Evolutionary conservation across 2,888 invertebrate genomes (phyloP).

Genomic region (Mimumesa dahlbomi): DNA sequence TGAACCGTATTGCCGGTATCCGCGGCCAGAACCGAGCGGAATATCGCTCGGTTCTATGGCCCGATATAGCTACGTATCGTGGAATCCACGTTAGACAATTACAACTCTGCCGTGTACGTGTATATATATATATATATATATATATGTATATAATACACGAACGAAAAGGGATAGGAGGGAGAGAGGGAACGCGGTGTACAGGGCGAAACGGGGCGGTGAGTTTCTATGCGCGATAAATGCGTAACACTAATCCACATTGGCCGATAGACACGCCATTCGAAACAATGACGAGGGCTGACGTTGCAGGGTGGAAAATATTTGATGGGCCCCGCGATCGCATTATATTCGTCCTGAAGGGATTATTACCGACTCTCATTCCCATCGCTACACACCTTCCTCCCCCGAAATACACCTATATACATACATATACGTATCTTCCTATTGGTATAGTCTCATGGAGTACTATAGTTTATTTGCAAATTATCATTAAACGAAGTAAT

Average conservation of each 20-base stretch:
- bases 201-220: constrained; percentile 17
- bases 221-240: constrained; percentile 49
- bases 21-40: constrained; percentile 41
- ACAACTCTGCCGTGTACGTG: constrained; percentile 10
- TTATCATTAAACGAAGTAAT: constrained; percentile 6
- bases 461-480: constrained; percentile 24
- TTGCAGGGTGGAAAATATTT: constrained; percentile 44
- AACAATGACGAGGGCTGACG: constrained; percentile 9
- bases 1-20: constrained; percentile 63
- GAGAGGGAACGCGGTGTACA: too few relatives aligned
- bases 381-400: too few relatives aligned
- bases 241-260: constrained; percentile 46
- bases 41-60: constrained; percentile 46
- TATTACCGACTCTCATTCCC: background rate
- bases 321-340: constrained; percentile 38
- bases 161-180: too few relatives aligned
- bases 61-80: constrained; percentile 27
- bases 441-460: too few relatives aligned
- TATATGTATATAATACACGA: constrained; percentile 5
- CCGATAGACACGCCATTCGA: constrained; percentile 22
- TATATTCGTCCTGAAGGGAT: constrained; percentile 22
- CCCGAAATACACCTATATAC: too few relatives aligned
- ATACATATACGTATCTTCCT: constrained; percentile 25
- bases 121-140: background rate
- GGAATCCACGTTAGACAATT: constrained; percentile 48